Base-by-base conservation (phyloP, 2,888 invertebrate species). In the Pollenia amentaria region DNA sequence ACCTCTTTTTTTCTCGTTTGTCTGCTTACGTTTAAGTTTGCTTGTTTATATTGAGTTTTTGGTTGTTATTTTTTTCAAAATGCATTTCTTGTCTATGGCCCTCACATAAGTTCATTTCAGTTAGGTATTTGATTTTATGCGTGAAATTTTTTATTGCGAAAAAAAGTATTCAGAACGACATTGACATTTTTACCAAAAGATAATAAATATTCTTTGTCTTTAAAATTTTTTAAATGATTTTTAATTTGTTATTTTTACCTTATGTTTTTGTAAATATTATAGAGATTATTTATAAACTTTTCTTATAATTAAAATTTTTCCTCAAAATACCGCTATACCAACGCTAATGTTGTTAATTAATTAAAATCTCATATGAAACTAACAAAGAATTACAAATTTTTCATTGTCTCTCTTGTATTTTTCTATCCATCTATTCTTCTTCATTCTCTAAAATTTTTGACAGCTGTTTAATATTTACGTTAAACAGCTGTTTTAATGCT, bases 331-430 rank as follows among this genome's bases (percentile, higher is more conserved):
- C n/a, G 12, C 44, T 11, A 55, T 12, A 21, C 18, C 18, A 57
- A 46, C 67, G 60, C 38, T 64, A 72, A 57, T 48, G 40, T 14
- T 55, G 48, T 80, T 80, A 70, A 64, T 80, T 80, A 85, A 85
- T 80, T 57, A 81, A 81, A 81, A 67, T 53, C 76, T n/a, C 57
- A 72, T 12, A 72, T 55, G 44, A 51, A 80, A 85, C 80, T 85
- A 80, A 84, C 60, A 69, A 79, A 84, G 73, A 79, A 84, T 65
- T 48, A 12, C 42, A 42, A 44, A 48, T 44, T 55, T 38, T 29
- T 29, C 16, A 60, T 65, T 38, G 40, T 53, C 51, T 65, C 21
- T 69, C 64, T 53, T 53, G 29, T 44, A 18, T 44, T 29, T 53
- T 65, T 40, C 46, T 48, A 21, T 72, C 12, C 12, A 2, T 53